These are phyloP conservation scores for Galaxea fascicularis DNA, from an alignment of 92 coral and sea anemone species.

Conservation along the genomic window DNA sequence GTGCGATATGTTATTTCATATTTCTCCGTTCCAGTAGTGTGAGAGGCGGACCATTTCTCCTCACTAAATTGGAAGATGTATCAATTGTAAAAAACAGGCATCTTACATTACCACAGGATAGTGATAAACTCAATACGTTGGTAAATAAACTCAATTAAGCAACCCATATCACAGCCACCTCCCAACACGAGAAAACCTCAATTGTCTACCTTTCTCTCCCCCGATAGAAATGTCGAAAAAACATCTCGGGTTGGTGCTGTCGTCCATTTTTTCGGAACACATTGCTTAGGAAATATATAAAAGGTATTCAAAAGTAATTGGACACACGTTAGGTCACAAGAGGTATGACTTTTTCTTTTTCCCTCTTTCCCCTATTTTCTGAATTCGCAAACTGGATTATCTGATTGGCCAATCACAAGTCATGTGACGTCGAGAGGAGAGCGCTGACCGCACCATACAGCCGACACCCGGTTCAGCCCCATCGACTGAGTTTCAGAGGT, in stretches of 20 bases:
- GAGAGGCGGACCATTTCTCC: background rate
- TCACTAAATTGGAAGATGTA: background rate
- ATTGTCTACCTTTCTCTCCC: conserved; percentile 80
- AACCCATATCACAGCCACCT: background rate
- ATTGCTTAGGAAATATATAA: background rate
- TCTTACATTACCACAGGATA: background rate
- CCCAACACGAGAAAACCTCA: background rate
- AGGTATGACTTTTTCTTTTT: background rate
- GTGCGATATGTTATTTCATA: no score
- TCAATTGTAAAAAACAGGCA: background rate
- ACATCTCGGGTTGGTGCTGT: conserved; percentile 74
- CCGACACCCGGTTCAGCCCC: background rate
- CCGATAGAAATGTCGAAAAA: conserved; percentile 87
- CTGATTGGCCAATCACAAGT: background rate
- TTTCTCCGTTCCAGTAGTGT: no score
- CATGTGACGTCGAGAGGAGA: background rate
- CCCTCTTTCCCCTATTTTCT: background rate
- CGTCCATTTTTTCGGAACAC: conserved; percentile 60
- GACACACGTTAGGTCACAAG: no score
- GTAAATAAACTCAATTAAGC: background rate
- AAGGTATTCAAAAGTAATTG: background rate
- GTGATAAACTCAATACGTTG: background rate
- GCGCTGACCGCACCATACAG: conserved; percentile 47
- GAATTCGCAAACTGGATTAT: background rate
- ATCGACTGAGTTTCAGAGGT: background rate